phyloP scores from a whole-genome alignment of 2,797 vertebrate genomes.

The Siniperca scherzeri region DNA sequence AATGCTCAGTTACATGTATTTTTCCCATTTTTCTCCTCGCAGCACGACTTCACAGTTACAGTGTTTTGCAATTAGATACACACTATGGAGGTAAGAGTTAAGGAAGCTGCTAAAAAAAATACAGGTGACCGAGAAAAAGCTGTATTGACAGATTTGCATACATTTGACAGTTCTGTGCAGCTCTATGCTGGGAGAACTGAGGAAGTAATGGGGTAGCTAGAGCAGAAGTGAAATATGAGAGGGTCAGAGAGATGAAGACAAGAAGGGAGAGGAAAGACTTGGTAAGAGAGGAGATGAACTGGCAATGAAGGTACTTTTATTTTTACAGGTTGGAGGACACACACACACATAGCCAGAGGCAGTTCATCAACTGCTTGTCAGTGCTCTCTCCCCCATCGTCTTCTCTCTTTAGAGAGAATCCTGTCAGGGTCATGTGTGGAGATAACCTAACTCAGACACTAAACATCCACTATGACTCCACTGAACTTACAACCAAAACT shows the following conservation, averaged over 20 bases:
- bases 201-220: slow-evolving; percentile 19
- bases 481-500: slow-evolving; percentile 32
- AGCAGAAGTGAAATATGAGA: slow-evolving; percentile 42
- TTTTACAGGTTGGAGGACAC: slow-evolving; percentile 72
- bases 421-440: slow-evolving; percentile 64
- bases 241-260: slow-evolving; percentile 51
- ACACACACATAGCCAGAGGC: slow-evolving; percentile 70
- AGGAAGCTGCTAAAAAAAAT: slow-evolving; percentile 38
- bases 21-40: slow-evolving; percentile 22
- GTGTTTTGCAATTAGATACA: slow-evolving; percentile 58
- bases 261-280: slow-evolving; percentile 35
- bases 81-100: slow-evolving; percentile 27
- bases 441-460: slow-evolving; percentile 53
- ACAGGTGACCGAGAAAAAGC: slow-evolving; percentile 50
- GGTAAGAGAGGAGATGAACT: slow-evolving; percentile 51
- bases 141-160: slow-evolving; percentile 70
- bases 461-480: slow-evolving; percentile 35
- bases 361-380: slow-evolving; percentile 77
- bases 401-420: slow-evolving; percentile 49
- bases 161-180: slow-evolving; percentile 65
- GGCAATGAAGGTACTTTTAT: slow-evolving; percentile 65
- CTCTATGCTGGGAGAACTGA: slow-evolving; percentile 19
- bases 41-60: slow-evolving; percentile 39
- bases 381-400: slow-evolving; percentile 23
- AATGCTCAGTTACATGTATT: slow-evolving; percentile 30